Evolutionary conservation across 1,140 invertebrate genomes (phyloP), one percentile per base, ranked within the genome.

Genomic region (Bradynema listronoti): DNA sequence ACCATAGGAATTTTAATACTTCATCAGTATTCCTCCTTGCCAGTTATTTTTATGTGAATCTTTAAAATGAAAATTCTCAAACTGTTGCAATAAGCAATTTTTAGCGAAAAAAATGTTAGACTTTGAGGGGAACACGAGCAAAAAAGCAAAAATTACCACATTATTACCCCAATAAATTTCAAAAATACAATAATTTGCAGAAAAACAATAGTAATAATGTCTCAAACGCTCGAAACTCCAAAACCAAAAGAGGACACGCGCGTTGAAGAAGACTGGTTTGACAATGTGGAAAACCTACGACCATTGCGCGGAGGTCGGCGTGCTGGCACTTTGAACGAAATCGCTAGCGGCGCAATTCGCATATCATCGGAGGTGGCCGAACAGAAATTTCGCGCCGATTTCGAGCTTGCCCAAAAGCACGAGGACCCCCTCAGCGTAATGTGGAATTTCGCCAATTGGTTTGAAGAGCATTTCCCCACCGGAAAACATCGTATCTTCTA

Each of bases 401-500:
- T 70, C 34, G 39, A 11, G 1, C 43, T 43, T 4, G 65, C 65
- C 14, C 11, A 34, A 0, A 24, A 46, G 5, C 19, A 19, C 1
- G 27, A 30, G 11, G 65, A 67, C 30, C 66, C 65, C 14, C 27
- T 67, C 29, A 41, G 43, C 24, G n/a, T 36, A 39, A 61, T 67
- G 43, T 67, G 56, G 16, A 22, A 50, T 24, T 67, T 54, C 46
- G 29, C 43, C 4, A 7, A 9, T 1, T 67, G 65, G 65, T 67
- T 67, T 46, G 68, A 67, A 7, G 65, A 67, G 27, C 63, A 67
- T 24, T 67, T 71, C 25, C 65, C 65, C 14, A 66, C 59, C 29
- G 65, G 65, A 0, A 64, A 66, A 24, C 50, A 49, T n/a, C 42
- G 36, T 24, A 32, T 70, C 2, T 64, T 67, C 27, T 67, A 61